phyloP scores from a whole-genome alignment of 2,113 vertebrate genomes.

The Zootoca vivipara region DNA sequence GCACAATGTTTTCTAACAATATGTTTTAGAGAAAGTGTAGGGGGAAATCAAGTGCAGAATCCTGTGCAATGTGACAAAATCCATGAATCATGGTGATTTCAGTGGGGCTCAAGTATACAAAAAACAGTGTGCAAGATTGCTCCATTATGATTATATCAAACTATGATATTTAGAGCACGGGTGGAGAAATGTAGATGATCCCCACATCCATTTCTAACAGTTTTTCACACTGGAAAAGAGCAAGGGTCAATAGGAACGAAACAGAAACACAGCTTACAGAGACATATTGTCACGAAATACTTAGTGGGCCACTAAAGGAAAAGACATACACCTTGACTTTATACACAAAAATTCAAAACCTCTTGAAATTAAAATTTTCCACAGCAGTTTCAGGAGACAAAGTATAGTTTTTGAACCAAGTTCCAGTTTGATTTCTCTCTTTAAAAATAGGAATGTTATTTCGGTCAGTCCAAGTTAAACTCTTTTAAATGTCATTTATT shows the following conservation, averaged over 20 bases:
- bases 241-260: background rate
- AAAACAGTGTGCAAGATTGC: background rate
- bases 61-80: background rate
- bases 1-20: background rate
- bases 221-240: background rate
- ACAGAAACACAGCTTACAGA: background rate
- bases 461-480: background rate
- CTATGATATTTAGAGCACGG: background rate
- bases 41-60: background rate
- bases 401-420: background rate
- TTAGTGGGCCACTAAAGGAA: background rate
- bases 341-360: background rate
- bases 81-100: background rate
- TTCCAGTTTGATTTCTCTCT: background rate
- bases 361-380: background rate
- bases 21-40: background rate
- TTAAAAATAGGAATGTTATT: background rate
- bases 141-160: background rate
- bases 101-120: background rate
- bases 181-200: background rate
- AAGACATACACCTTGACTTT: background rate
- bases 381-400: background rate
- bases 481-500: background rate
- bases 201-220: background rate
- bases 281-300: background rate